Conservation (phyloP, 30 jellyfish, hydroid and myxozoan genomes). For the Catostylus mosaicus region DNA sequence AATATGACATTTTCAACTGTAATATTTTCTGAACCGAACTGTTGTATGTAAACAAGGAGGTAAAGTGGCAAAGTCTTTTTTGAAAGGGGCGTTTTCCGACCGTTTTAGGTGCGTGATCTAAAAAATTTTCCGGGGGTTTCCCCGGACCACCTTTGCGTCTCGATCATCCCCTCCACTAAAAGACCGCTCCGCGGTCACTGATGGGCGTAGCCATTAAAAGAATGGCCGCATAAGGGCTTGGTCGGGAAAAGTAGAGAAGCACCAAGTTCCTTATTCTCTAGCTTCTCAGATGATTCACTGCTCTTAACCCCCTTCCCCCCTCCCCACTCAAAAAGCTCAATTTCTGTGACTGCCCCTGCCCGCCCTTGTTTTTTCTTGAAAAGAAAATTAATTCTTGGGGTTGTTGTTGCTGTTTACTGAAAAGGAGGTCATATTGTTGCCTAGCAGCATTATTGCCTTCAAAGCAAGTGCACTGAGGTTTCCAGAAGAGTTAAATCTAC, state of each 20-base stretch:
- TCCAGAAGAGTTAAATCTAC: background rate
- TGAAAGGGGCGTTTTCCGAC: too few species aligned
- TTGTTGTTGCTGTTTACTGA: background rate
- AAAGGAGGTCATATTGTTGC: constrained; percentile 21
- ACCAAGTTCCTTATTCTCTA: background rate
- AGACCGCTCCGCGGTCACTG: background rate
- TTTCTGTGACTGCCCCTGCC: background rate
- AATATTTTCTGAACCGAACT: too few species aligned
- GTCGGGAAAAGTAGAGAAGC: too few species aligned
- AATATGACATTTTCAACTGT: too few species aligned
- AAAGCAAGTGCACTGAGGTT: constrained; percentile 5
- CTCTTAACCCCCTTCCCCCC: background rate
- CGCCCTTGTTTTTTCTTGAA: too few species aligned
- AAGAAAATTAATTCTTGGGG: too few species aligned
- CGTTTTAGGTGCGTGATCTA: background rate
- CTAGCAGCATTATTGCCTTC: constrained; percentile 4
- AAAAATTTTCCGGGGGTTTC: background rate
- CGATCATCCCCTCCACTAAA: too few species aligned
- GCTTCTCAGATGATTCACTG: background rate
- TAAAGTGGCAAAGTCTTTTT: too few species aligned
- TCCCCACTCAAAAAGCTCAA: background rate
- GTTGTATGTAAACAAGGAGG: too few species aligned
- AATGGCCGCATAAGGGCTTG: too few species aligned
- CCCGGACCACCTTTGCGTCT: too few species aligned
- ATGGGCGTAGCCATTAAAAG: too few species aligned